A percentile compares a stretch with the other conserved stretches of the same genome.
Conservation (phyloP, 1,140 invertebrate species). For the Cyrtorhinus lividipennis region DNA sequence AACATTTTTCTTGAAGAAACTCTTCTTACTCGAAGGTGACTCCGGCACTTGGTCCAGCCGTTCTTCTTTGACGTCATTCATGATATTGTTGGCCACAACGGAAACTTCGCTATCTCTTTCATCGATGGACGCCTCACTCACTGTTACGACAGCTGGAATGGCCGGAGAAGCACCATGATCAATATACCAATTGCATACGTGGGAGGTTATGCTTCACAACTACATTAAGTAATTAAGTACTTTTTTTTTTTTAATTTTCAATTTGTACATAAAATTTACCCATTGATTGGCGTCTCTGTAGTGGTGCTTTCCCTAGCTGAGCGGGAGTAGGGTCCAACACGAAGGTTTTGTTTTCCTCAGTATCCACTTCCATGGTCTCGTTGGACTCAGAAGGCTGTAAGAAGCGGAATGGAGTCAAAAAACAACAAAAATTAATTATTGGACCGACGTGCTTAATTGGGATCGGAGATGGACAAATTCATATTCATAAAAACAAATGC, state of each 20-base stretch:
- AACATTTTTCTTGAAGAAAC: constrained; percentile 73
- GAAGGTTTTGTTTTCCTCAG: constrained; percentile 44
- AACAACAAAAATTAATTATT: not conserved
- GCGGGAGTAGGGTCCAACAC: constrained; percentile 84
- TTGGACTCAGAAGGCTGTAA: constrained; percentile 25
- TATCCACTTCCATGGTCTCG: constrained; percentile 27
- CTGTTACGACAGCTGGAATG: not conserved
- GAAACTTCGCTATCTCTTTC: not conserved
- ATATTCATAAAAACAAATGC: not conserved
- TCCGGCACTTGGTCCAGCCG: constrained; percentile 25
- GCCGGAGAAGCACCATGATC: too few relatives aligned
- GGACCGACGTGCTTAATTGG: too few relatives aligned
- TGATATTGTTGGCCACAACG: not conserved
- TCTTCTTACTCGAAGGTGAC: constrained; percentile 47
- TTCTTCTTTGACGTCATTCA: constrained; percentile 6
- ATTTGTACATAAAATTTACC: too few relatives aligned
- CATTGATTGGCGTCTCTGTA: constrained; percentile 67
- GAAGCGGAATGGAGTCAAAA: not conserved
- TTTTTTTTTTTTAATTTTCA: too few relatives aligned
- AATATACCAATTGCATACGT: too few relatives aligned
- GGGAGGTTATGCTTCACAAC: too few relatives aligned
- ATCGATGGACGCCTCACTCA: not conserved
- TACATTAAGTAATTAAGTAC: too few relatives aligned
- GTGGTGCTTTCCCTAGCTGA: constrained; percentile 70
- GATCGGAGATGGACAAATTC: not conserved